Percentiles rank a stretch among this genome's conserved stretches.
Conservation (phyloP, 2,888 invertebrate species). For the Atethmia centrago region DNA sequence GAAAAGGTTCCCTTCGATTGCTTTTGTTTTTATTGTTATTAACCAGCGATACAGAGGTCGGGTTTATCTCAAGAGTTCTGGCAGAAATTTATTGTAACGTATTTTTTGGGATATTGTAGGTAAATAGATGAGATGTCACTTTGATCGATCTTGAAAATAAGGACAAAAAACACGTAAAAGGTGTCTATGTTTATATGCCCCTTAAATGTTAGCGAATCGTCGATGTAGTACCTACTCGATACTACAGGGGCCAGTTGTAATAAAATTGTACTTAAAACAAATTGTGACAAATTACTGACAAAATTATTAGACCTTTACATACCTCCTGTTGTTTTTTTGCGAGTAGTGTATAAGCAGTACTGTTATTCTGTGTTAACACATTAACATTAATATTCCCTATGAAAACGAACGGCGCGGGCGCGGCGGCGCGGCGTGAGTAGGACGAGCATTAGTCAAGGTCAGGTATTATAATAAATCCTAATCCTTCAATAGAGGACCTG, state of each 20-base stretch:
- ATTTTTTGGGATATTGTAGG: conserved; percentile 27
- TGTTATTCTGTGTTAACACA: neutral
- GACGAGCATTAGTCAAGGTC: too few species aligned
- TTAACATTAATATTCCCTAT: too few species aligned
- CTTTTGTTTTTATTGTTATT: conserved; percentile 65
- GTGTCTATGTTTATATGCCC: neutral
- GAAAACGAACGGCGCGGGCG: too few species aligned
- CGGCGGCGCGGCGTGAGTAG: too few species aligned
- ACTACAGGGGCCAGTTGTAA: neutral
- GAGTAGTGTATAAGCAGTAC: neutral
- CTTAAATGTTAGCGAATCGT: too few species aligned
- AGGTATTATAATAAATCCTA: neutral
- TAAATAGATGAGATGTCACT: conserved; percentile 34
- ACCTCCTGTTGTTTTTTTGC: neutral
- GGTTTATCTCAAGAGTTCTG: conserved; percentile 36
- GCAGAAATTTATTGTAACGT: conserved; percentile 27
- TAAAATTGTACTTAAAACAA: neutral
- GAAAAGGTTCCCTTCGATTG: conserved; percentile 53
- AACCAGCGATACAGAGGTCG: conserved; percentile 44
- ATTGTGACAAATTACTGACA: neutral
- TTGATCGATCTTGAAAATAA: conserved; percentile 7
- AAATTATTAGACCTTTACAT: too few species aligned
- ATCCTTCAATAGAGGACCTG: neutral
- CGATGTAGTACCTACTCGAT: too few species aligned
- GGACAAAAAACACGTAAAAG: neutral